Evolutionary conservation across 2,113 vertebrate species (phyloP).

Genomic region (Sylvia atricapilla): DNA sequence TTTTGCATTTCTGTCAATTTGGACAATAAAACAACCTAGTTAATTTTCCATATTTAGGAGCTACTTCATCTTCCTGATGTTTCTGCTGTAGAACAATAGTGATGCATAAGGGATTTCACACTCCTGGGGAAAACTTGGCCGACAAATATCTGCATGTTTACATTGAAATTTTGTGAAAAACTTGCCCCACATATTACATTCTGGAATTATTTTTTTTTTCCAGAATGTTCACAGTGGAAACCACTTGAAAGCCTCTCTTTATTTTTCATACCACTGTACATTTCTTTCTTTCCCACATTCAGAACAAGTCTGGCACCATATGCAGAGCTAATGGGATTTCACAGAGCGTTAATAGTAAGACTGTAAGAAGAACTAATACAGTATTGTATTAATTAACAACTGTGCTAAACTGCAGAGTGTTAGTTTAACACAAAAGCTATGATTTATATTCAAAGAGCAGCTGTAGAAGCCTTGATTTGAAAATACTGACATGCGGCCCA

Average conservation of each 20-base stretch:
- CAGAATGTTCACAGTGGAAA: slow-evolving; percentile 42
- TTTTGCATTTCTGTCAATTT: neutral
- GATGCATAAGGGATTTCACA: neutral
- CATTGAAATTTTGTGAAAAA: slow-evolving; percentile 47
- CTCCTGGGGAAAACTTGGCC: neutral
- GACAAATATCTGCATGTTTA: slow-evolving; percentile 12
- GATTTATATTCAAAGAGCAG: slow-evolving; percentile 30
- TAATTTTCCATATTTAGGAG: slow-evolving; percentile 1
- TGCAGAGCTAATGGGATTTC: slow-evolving; percentile 61
- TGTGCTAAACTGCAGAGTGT: slow-evolving; percentile 19
- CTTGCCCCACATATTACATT: neutral
- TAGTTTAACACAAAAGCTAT: slow-evolving; percentile 17
- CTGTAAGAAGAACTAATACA: slow-evolving; percentile 51
- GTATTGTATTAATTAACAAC: slow-evolving; percentile 65
- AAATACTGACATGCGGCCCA: neutral
- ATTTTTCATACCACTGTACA: slow-evolving; percentile 46
- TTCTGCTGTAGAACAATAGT: neutral
- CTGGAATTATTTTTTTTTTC: slow-evolving; percentile 10
- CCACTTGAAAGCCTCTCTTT: slow-evolving; percentile 47
- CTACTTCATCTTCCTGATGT: neutral
- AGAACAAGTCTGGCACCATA: slow-evolving; percentile 43
- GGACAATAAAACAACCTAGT: neutral
- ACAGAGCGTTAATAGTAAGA: slow-evolving; percentile 25
- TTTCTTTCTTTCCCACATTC: slow-evolving; percentile 56
- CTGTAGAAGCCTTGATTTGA: slow-evolving; percentile 25